These are phyloP conservation scores for Platysteira castanea DNA, from an alignment of 2,113 vertebrate species.

Conservation along the genomic window DNA sequence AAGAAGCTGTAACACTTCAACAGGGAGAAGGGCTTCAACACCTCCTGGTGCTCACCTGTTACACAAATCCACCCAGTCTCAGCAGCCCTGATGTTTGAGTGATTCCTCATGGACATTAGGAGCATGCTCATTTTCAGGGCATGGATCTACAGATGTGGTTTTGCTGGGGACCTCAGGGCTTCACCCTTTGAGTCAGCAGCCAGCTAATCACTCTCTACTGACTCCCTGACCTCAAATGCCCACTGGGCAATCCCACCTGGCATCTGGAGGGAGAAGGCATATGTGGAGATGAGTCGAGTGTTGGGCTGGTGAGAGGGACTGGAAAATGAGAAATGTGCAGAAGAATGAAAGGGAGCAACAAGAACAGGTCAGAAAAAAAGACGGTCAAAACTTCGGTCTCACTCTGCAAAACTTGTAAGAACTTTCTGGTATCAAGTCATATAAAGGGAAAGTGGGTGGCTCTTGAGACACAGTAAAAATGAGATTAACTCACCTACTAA, in stretches of 20 bases:
- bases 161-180: neutral
- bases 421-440: neutral
- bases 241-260: neutral
- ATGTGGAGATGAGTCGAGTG: neutral
- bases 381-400: neutral
- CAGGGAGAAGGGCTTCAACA: neutral
- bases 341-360: neutral
- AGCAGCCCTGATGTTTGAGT: rapidly evolving
- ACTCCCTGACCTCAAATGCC: neutral
- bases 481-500: conserved; percentile 23
- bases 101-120: neutral
- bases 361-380: neutral
- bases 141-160: neutral
- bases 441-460: conserved; percentile 36
- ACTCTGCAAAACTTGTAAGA: neutral
- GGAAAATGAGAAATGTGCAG: neutral
- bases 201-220: neutral
- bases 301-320: neutral
- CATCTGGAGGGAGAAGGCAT: neutral
- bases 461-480: conserved; percentile 43
- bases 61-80: neutral
- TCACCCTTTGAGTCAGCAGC: neutral
- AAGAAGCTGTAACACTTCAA: neutral
- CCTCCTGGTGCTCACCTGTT: neutral
- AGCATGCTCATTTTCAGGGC: neutral